Conservation (phyloP, 2,888 invertebrate species). For the Cheiracanthium punctorium region DNA sequence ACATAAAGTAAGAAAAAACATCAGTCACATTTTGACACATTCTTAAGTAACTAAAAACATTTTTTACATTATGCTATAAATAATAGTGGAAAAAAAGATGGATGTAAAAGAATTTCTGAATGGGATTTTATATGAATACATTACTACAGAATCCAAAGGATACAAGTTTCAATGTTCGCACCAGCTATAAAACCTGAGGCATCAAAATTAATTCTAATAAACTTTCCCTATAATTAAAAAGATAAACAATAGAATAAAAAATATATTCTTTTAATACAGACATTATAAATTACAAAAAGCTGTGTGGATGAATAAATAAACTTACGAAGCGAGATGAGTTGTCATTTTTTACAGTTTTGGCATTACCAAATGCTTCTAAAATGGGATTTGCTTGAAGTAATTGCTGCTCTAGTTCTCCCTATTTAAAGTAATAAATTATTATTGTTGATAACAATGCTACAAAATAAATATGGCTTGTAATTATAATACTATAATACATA, state of each 20-base stretch:
- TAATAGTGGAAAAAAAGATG: no score
- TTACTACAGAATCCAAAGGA: slow-evolving; percentile 73
- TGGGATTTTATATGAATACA: neutral
- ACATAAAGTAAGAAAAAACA: no score
- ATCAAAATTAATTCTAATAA: slow-evolving; percentile 99
- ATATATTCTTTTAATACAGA: neutral
- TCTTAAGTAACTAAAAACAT: no score
- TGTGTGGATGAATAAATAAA: slow-evolving; percentile 74
- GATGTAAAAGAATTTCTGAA: no score
- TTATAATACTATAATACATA: no score
- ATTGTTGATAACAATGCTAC: no score
- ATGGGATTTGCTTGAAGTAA: slow-evolving; percentile 99
- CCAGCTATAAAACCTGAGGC: slow-evolving; percentile 99
- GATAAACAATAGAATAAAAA: neutral
- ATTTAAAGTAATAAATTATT: neutral
- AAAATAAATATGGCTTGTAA: no score
- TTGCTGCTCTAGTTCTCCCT: slow-evolving; percentile 99
- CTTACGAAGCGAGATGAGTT: slow-evolving; percentile 99
- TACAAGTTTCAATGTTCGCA: slow-evolving; percentile 98
- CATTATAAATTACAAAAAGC: neutral
- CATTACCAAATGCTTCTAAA: slow-evolving; percentile 99
- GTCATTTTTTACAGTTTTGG: slow-evolving; percentile 99
- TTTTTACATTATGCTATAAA: no score
- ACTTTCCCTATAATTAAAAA: slow-evolving; percentile 89
- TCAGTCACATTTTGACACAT: no score